Base-by-base conservation (phyloP, 2,888 invertebrate species). In the Stomorhina lunata region DNA sequence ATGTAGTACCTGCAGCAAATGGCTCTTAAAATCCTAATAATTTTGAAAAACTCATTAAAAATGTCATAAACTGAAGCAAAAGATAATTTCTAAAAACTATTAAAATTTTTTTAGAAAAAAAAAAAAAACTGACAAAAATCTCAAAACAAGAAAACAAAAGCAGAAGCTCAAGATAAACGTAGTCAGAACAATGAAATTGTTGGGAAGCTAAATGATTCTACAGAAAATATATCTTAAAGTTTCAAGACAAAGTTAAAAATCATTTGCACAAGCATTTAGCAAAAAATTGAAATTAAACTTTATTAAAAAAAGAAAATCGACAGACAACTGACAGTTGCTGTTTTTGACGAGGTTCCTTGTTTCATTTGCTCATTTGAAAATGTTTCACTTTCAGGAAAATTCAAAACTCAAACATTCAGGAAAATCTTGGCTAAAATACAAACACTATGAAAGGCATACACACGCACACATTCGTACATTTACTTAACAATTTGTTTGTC, bases 401-500 rank as follows among this genome's bases (percentile, higher is more conserved):
- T 45, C 27, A 66, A 61, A 59, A 29, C 53, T n/a, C 43, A 72
- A 43, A 50, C 34, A 55, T 34, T 34, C 53, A 43, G 37, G 43
- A 53, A 73, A 73, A 73, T 65, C 63, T 73, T 63, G 73, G 50
- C 73, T 61, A 61, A 57, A 65, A 65, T 17, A 34, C 45, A 48
- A 17, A 65, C 53, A 65, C 53, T 5, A 25, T 5, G 15, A 45
- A 37, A 5, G 22, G 27, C 34, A 34, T 2, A 25, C 45, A 43
- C 12, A 17, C 17, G n/a, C n/a, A n/a, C n/a, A n/a, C n/a, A n/a
- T n/a, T n/a, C n/a, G n/a, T n/a, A n/a, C n/a, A n/a, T n/a, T n/a
- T n/a, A n/a, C n/a, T n/a, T 25, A 59, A 40, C 53, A 76, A 61
- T 65, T 81, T 81, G 76, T 68, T 77, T 53, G 77, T 71, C 65